Evolutionary conservation across 2,113 vertebrate genomes (phyloP), one percentile per base, ranked within the genome.

Genomic region (Syrrhaptes paradoxus): DNA sequence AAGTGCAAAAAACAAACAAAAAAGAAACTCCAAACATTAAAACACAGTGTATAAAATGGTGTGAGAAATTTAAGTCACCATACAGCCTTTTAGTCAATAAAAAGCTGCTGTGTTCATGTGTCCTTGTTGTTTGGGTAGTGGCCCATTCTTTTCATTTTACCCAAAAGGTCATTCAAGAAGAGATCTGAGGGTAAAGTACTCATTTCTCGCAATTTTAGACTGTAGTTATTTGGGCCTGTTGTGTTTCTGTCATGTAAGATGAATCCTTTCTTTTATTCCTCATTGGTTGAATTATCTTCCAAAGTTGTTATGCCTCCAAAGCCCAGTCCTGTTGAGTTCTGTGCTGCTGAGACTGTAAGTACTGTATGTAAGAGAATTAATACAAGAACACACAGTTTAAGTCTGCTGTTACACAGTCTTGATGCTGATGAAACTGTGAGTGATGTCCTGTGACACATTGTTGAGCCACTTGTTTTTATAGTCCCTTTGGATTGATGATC

Each of bases 1-100:
- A 99, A 99, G 98, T 99, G 99, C 98, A 99, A 99, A 98, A 98
- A 98, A 95, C 96, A 98, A 99, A 98, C 98, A 97, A 98, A 98
- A 98, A 93, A 95, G 97, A 98, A 98, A 98, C 96, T 98, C 97
- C 98, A 98, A 98, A 99, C 98, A 98, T 98, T 98, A 98, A 98
- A 99, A 99, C 99, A 99, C 99, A 99, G 99, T 99, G 99, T 99
- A 99, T 99, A 99, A 99, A 99, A 99, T 98, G 98, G 98, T 98
- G 98, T 98, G 99, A 99, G 98, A 99, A 98, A 99, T 98, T 97
- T 98, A 98, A 98, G 98, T 99, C 98, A 98, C 97, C 97, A 97
- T 96, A 97, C 98, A 99, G 98, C 98, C 98, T 99, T 98, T 98
- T 97, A 97, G 97, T 99, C 98, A 98, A 98, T 98, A 97, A 99